phyloP scores from a whole-genome alignment of 2,888 invertebrate species.

The Sclerodermus sp. region DNA sequence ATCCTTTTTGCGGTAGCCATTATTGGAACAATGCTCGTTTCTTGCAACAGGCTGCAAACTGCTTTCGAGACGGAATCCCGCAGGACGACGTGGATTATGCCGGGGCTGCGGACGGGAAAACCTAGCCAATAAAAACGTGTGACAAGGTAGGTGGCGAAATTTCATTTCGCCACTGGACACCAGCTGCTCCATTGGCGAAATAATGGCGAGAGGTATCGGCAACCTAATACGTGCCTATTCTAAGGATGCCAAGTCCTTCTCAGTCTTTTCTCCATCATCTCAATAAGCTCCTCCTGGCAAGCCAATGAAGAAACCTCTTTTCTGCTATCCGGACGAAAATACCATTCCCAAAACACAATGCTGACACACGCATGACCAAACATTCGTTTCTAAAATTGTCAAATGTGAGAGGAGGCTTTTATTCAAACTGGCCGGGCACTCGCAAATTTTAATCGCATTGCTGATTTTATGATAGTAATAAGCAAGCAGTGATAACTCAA shows the following conservation, averaged over 20 bases:
- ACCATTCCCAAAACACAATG: too few relatives aligned
- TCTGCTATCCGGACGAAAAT: too few relatives aligned
- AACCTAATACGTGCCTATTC: slow-evolving; percentile 2
- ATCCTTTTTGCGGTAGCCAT: slow-evolving; percentile 20
- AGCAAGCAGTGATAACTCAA: too few relatives aligned
- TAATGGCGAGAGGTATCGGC: slow-evolving; percentile 13
- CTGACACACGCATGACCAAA: too few relatives aligned
- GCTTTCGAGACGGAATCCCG: not conserved
- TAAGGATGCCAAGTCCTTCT: too few relatives aligned
- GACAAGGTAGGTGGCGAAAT: not conserved
- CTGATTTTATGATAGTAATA: too few relatives aligned
- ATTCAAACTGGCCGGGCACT: slow-evolving; percentile 9
- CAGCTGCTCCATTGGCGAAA: slow-evolving; percentile 13
- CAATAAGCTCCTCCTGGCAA: too few relatives aligned
- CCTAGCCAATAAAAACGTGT: not conserved
- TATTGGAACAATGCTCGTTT: slow-evolving; percentile 21
- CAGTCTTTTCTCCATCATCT: too few relatives aligned
- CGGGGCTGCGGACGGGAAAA: not conserved
- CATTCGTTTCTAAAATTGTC: too few relatives aligned
- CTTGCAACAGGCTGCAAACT: slow-evolving; percentile 7
- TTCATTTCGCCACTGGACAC: slow-evolving; percentile 8
- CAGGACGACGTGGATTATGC: slow-evolving; percentile 16
- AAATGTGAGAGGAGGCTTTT: too few relatives aligned
- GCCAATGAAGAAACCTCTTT: too few relatives aligned
- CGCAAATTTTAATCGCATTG: slow-evolving; percentile 1